Percentiles rank a stretch among this genome's conserved stretches.
These are phyloP conservation scores for Characodon lateralis DNA, from an alignment of 2,797 vertebrate species.

Conservation along the genomic window DNA sequence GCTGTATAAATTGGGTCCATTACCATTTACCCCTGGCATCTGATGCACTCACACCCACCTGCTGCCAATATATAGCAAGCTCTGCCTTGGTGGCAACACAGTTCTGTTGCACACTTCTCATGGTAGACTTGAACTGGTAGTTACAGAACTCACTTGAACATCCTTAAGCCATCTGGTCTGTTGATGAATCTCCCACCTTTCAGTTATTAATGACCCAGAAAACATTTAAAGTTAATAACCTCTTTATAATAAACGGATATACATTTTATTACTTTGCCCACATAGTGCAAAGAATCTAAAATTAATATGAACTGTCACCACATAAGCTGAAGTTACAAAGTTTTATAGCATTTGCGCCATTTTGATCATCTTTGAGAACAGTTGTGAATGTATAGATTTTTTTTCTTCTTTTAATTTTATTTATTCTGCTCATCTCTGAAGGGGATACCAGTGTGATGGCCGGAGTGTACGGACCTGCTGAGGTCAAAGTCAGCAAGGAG, in stretches of 20 bases:
- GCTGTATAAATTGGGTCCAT: too few relatives aligned
- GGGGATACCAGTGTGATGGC: slow-evolving; percentile 89
- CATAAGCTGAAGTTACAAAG: neutral
- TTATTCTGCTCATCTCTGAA: slow-evolving; percentile 44
- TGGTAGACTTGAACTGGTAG: too few relatives aligned
- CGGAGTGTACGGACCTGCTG: slow-evolving; percentile 90
- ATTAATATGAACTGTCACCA: neutral
- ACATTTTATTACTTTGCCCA: too few relatives aligned
- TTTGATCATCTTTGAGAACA: neutral
- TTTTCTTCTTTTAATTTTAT: neutral
- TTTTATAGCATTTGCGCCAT: neutral
- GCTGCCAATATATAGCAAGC: too few relatives aligned
- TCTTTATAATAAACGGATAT: neutral
- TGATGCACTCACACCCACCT: too few relatives aligned
- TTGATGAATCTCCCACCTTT: neutral
- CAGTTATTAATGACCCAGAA: neutral
- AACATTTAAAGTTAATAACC: too few relatives aligned
- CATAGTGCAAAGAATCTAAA: neutral
- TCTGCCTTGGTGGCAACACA: too few relatives aligned
- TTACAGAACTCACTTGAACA: neutral
- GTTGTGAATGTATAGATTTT: neutral
- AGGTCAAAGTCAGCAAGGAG: slow-evolving; percentile 92
- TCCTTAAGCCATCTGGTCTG: neutral
- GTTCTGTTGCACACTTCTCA: too few relatives aligned
- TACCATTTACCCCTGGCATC: too few relatives aligned